phyloP scores from a whole-genome alignment of 2,113 vertebrate genomes.

The Rattus norvegicus region GRCr8 NC_086039.1:133684501-133685000 shows the following conservation, averaged over 20 bases:
- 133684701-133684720: not conserved
- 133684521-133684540: not conserved
- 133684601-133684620: not conserved
- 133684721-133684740: not conserved
- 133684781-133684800: not conserved
- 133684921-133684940: too few relatives aligned
- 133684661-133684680: not conserved
- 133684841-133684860: not conserved
- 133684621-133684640: not conserved
- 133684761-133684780: not conserved
- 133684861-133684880: not conserved
- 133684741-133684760: not conserved
- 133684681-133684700: not conserved
- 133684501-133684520: not conserved
- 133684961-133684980: not conserved
- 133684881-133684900: too few relatives aligned
- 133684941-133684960: not conserved
- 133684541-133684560: not conserved
- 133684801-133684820: not conserved
- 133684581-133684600: not conserved
- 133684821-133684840: not conserved
- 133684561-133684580: not conserved
- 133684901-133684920: too few relatives aligned
- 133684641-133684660: not conserved
- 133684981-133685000: not conserved